phyloP scores from a whole-genome alignment of 2,113 vertebrate species.

The Acrocephalus arundinaceus region DNA sequence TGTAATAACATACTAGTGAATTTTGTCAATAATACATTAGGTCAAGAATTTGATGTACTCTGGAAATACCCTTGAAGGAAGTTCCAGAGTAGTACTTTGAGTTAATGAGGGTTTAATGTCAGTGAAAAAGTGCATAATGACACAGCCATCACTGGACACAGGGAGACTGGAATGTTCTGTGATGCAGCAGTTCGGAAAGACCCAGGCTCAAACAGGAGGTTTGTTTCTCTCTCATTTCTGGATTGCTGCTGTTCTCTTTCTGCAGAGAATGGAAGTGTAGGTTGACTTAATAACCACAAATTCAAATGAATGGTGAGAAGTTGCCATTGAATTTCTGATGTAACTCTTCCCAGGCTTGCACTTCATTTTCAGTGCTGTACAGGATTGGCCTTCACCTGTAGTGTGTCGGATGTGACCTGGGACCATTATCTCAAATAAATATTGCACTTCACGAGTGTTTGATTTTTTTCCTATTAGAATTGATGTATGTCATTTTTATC shows the following conservation, averaged over 20 bases:
- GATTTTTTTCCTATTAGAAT: neutral
- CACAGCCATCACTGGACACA: neutral
- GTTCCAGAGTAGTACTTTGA: neutral
- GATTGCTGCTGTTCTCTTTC: neutral
- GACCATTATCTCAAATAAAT: neutral
- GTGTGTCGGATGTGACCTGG: neutral
- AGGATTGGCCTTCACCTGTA: neutral
- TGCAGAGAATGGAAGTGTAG: neutral
- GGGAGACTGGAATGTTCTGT: neutral
- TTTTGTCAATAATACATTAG: neutral
- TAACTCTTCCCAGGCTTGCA: neutral
- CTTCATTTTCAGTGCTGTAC: neutral
- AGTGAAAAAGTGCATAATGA: neutral
- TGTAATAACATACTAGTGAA: neutral
- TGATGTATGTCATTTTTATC: neutral
- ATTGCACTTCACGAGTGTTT: neutral
- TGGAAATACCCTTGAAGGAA: neutral
- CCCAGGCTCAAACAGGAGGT: neutral
- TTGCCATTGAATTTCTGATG: neutral
- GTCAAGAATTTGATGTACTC: neutral
- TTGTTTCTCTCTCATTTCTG: neutral
- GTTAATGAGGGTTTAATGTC: neutral
- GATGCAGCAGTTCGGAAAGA: neutral
- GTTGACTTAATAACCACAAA: neutral
- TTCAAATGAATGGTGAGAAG: neutral